Conservation (phyloP, 2,888 invertebrate species). For the Drosophila macrospina region DNA sequence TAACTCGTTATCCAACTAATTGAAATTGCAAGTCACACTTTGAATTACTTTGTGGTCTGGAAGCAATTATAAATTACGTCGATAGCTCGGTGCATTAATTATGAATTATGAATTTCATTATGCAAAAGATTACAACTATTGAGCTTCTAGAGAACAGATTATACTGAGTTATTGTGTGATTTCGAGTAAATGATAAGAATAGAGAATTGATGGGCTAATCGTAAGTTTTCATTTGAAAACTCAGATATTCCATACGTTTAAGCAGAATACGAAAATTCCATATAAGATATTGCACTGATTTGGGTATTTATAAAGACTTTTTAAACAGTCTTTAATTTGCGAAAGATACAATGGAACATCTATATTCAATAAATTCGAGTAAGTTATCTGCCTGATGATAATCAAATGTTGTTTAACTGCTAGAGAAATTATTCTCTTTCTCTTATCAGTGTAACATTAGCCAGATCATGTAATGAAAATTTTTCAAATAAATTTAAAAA, state of each 20-base stretch:
- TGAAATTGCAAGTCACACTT: background rate
- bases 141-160: background rate
- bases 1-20: slow-evolving; percentile 1
- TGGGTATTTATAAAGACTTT: too few species aligned
- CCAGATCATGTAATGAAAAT: too few species aligned
- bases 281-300: too few species aligned
- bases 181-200: background rate
- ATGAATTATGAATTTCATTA: background rate
- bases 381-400: too few species aligned
- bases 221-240: background rate
- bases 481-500: background rate
- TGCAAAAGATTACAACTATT: background rate
- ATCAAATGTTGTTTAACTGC: too few species aligned
- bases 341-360: too few species aligned
- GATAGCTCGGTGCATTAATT: background rate
- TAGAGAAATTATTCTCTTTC: too few species aligned
- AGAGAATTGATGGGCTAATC: background rate
- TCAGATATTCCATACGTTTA: background rate
- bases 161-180: background rate
- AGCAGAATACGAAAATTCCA: too few species aligned
- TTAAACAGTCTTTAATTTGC: too few species aligned
- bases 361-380: too few species aligned
- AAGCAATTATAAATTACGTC: background rate
- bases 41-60: background rate
- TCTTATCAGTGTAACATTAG: too few species aligned